Percentiles rank a stretch among this genome's conserved stretches.
These are phyloP conservation scores for Haliaeetus leucogaster DNA, from an alignment of 2,113 vertebrate genomes.

Conservation along the genomic window DNA sequence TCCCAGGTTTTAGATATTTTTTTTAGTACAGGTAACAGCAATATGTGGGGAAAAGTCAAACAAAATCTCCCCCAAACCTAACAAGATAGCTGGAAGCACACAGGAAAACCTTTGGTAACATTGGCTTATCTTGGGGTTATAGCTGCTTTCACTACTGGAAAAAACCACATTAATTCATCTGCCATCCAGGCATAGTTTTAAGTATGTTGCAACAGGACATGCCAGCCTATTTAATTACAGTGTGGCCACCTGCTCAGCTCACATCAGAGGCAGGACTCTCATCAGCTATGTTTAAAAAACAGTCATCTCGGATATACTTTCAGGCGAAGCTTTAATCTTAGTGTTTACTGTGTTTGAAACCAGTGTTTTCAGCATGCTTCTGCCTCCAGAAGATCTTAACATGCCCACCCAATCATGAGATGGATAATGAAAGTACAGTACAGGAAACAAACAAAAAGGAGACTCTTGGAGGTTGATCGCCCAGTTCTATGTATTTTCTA, in stretches of 20 bases:
- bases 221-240: background rate
- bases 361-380: background rate
- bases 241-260: background rate
- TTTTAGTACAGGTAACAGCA: background rate
- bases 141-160: background rate
- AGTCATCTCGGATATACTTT: background rate
- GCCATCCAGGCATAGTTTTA: background rate
- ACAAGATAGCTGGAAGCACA: background rate
- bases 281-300: background rate
- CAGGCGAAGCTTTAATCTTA: background rate
- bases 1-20: background rate
- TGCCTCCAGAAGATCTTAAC: background rate
- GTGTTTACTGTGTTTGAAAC: background rate
- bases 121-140: background rate
- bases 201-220: background rate
- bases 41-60: background rate
- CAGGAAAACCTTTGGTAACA: background rate
- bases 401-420: background rate
- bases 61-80: background rate
- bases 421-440: background rate
- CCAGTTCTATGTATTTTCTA: background rate
- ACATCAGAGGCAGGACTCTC: background rate
- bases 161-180: background rate
- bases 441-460: background rate
- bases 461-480: background rate